Base-by-base conservation (phyloP, 2,797 vertebrate species). In the Galaxias olidus region DNA sequence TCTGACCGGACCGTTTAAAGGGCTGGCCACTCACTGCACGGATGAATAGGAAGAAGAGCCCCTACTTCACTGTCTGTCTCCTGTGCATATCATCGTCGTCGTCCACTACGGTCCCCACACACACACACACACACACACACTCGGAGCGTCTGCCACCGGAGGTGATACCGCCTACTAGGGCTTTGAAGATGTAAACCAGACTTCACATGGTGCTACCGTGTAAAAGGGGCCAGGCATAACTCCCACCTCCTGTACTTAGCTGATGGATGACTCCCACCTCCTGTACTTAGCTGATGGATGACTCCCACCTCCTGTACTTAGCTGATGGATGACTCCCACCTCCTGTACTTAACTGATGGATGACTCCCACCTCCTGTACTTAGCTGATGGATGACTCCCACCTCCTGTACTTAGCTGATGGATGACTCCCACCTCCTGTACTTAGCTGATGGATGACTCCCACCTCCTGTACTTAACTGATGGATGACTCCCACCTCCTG, bases 181-280 rank as follows among this genome's bases (percentile, higher is more conserved):
- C 77, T 75, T 64, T 14, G 73, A 1, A 4, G 63, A 69, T 71
- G 54, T 56, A 63, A 30, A 6, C 6, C 71, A 78, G 65, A 88
- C 79, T 63, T 82, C 56, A 78, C 66, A 88, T 77, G 92, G 92
- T 93, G 92, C 92, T 93, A 92, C 81, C 73, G 82, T 81, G 78
- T 75, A 73, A 73, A 52, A 43, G 53, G 56, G 75, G 67, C 76
- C 41, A 75, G 81, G 78, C 86, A 82, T 84, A 82, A 80, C 20
- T 61, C n/a, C n/a, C 58, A 85, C 14, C 68, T 72, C 79, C 79
- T 72, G 77, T 68, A 63, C 67, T n/a, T 47, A 58, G 43, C 19
- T 18, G 12, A 40, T 18, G 43, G 48, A 30, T 45, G 65, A 82
- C 74, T 30, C 30, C 2, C 58, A 85, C 14, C 68, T 72, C n/a